phyloP scores from a whole-genome alignment of 1,140 invertebrate species.

The Patella vulgata region DNA sequence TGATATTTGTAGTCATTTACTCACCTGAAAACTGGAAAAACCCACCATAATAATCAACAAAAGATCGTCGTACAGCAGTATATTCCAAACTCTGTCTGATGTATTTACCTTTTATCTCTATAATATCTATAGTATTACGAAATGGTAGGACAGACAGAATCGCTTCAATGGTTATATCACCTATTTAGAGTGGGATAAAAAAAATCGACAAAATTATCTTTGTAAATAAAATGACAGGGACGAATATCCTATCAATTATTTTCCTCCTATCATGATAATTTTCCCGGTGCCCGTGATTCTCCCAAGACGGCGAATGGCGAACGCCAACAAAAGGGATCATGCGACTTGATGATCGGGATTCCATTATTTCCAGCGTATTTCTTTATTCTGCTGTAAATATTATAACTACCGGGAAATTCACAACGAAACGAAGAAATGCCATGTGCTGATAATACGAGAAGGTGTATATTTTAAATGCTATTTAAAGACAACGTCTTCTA shows the following conservation, averaged over 20 bases:
- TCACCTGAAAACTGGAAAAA: constrained; percentile 75
- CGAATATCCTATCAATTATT: neutral
- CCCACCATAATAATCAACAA: constrained; percentile 69
- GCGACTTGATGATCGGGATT: too few species aligned
- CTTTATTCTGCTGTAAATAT: too few species aligned
- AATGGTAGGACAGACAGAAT: constrained; percentile 78
- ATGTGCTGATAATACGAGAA: too few species aligned
- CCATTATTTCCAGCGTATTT: too few species aligned
- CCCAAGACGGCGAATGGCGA: too few species aligned
- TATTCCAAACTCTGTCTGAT: constrained; percentile 74
- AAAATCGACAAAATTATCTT: neutral
- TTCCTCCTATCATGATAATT: neutral
- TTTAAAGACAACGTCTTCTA: too few species aligned
- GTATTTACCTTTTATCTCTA: constrained; percentile 74
- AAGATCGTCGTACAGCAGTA: too few species aligned
- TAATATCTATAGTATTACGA: constrained; percentile 75
- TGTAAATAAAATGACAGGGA: neutral
- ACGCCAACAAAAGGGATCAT: too few species aligned
- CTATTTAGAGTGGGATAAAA: constrained; percentile 40
- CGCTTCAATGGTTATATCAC: constrained; percentile 75
- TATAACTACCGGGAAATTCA: too few species aligned
- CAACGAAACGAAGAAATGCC: too few species aligned
- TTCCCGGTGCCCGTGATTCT: neutral
- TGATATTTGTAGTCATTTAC: too few species aligned
- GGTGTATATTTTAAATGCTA: too few species aligned